phyloP scores from a whole-genome alignment of 2,888 invertebrate genomes.

The Lithophane semibrunnea region DNA sequence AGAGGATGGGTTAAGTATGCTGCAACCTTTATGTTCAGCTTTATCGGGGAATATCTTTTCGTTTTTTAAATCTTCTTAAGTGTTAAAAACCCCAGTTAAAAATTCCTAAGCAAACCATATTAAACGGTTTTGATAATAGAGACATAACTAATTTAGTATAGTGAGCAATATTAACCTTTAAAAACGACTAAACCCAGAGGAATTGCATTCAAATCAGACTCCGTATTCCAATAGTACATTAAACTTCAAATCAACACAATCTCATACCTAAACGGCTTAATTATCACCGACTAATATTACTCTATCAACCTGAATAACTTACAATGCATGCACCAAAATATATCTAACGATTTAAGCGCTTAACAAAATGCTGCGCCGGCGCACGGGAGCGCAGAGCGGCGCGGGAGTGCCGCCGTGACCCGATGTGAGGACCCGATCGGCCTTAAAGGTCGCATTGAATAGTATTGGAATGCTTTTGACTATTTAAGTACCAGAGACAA shows the following conservation, averaged over 20 bases:
- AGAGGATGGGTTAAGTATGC: constrained; percentile 56
- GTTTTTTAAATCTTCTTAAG: not conserved
- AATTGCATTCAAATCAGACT: constrained; percentile 35
- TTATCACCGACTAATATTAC: constrained; percentile 44
- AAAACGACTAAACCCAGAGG: not conserved
- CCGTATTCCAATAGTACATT: constrained; percentile 23
- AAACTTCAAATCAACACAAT: constrained; percentile 25
- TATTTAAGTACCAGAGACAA: constrained; percentile 59
- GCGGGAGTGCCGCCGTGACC: constrained; percentile 73
- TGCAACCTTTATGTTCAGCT: constrained; percentile 46
- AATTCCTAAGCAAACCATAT: no score
- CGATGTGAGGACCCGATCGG: constrained; percentile 75
- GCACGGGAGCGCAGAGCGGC: constrained; percentile 56
- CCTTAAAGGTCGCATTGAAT: constrained; percentile 79
- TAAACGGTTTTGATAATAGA: not conserved
- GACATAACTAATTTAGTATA: not conserved
- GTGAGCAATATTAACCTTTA: constrained; percentile 10
- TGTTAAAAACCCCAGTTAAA: not conserved
- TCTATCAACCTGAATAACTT: constrained; percentile 46
- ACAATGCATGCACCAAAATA: constrained; percentile 50
- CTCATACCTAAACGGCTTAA: constrained; percentile 47
- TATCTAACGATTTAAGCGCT: constrained; percentile 37
- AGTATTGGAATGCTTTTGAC: constrained; percentile 69
- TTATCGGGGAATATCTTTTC: not conserved
- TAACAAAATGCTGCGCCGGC: constrained; percentile 56